phyloP scores from a whole-genome alignment of 2,113 vertebrate species.

The Odontophorus gujanensis region DNA sequence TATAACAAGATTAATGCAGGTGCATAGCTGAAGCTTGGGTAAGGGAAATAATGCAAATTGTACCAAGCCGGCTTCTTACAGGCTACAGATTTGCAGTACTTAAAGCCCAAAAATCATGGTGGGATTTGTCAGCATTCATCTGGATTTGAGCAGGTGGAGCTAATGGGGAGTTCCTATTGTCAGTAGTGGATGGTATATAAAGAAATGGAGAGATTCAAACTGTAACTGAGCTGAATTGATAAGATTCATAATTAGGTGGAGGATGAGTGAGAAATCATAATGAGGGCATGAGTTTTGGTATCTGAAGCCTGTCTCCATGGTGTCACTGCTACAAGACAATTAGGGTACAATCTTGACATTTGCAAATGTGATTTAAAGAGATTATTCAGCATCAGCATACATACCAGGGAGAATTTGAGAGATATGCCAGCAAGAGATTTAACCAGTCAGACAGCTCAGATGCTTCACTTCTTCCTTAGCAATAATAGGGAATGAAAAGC shows the following conservation, averaged over 20 bases:
- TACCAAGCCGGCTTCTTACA: background rate
- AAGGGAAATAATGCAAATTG: background rate
- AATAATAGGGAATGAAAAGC: background rate
- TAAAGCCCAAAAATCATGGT: background rate
- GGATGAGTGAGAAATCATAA: background rate
- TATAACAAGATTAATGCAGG: background rate
- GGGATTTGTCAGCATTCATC: background rate
- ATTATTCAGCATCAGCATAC: background rate
- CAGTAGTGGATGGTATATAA: background rate
- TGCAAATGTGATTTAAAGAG: background rate
- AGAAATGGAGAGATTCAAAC: background rate
- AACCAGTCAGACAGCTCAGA: background rate
- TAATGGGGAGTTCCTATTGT: background rate
- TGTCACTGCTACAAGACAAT: slow-evolving; percentile 11
- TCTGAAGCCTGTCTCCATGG: background rate
- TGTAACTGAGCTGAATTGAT: background rate
- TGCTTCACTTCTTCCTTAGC: background rate
- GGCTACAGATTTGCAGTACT: background rate
- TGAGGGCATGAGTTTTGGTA: background rate
- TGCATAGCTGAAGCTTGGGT: background rate
- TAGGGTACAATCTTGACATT: background rate
- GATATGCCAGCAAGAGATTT: background rate
- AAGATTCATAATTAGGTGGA: background rate
- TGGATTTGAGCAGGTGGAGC: background rate
- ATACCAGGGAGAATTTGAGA: background rate